phyloP scores from a whole-genome alignment of 2,113 vertebrate species.

The Meles meles region DNA sequence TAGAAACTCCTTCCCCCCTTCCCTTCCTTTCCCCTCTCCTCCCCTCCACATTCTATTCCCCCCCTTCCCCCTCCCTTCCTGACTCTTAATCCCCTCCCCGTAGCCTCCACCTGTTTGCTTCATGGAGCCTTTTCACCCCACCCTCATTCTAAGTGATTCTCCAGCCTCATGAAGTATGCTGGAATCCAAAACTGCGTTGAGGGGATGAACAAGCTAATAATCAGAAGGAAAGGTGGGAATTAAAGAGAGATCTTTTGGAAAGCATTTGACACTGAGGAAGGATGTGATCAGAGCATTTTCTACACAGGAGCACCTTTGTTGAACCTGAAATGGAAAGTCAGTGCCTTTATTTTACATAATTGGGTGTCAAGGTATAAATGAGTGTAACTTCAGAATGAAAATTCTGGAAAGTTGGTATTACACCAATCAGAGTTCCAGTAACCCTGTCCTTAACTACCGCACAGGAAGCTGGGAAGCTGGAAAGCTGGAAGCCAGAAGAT shows the following conservation, averaged over 20 bases:
- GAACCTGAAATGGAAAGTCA: background rate
- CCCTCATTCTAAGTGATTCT: background rate
- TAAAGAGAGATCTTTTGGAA: background rate
- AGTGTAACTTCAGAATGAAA: background rate
- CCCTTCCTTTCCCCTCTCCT: rapidly evolving
- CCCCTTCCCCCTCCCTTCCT: rapidly evolving
- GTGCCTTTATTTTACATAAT: background rate
- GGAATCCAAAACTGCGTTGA: background rate
- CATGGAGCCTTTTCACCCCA: no score
- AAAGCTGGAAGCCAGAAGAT: rapidly evolving
- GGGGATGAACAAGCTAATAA: background rate
- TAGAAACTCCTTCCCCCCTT: background rate
- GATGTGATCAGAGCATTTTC: background rate
- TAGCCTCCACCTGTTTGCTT: background rate
- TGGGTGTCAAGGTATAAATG: background rate
- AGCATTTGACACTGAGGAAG: background rate
- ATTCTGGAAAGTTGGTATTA: background rate
- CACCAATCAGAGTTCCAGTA: background rate
- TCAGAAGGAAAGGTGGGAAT: background rate
- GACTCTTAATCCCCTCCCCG: background rate
- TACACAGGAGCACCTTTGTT: background rate
- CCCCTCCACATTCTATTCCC: background rate
- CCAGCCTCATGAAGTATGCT: background rate
- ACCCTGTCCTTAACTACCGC: background rate
- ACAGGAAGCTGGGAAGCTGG: background rate